These are phyloP conservation scores for Hydropotes inermis DNA, from an alignment of 2,113 vertebrate genomes.

Conservation along the genomic window DNA sequence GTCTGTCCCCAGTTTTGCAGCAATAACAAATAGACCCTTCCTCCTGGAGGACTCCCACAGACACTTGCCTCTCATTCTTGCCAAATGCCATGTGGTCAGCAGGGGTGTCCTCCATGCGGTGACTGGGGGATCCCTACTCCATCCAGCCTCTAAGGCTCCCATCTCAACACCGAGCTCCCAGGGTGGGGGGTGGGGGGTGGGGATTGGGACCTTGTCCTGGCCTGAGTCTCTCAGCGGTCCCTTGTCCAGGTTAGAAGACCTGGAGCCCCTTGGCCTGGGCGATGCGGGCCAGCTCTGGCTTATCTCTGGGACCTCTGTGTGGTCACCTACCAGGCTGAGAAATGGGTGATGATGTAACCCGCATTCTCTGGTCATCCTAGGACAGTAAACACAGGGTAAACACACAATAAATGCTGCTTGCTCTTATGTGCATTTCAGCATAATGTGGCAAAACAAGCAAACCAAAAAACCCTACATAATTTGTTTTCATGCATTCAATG, in stretches of 20 bases:
- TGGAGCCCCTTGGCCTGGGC: not conserved
- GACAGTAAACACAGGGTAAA: too few relatives aligned
- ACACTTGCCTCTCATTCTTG: not conserved
- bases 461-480: not conserved
- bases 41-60: too few relatives aligned
- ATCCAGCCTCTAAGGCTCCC: too few relatives aligned
- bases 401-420: not conserved
- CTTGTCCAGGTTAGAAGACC: not conserved
- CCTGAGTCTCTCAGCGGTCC: not conserved
- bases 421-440: not conserved
- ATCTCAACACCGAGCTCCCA: not conserved
- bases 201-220: too few relatives aligned
- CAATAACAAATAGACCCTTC: too few relatives aligned
- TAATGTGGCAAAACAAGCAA: not conserved
- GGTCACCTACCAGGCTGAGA: not conserved
- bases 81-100: accelerated
- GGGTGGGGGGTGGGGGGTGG: accelerated
- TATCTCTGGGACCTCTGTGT: not conserved
- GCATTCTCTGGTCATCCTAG: too few relatives aligned
- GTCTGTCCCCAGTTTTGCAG: accelerated
- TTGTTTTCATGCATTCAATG: not conserved
- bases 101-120: not conserved
- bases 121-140: not conserved
- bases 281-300: accelerated
- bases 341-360: accelerated